phyloP scores from a whole-genome alignment of 2,888 invertebrate species.

The Drosophila silvestris region DNA sequence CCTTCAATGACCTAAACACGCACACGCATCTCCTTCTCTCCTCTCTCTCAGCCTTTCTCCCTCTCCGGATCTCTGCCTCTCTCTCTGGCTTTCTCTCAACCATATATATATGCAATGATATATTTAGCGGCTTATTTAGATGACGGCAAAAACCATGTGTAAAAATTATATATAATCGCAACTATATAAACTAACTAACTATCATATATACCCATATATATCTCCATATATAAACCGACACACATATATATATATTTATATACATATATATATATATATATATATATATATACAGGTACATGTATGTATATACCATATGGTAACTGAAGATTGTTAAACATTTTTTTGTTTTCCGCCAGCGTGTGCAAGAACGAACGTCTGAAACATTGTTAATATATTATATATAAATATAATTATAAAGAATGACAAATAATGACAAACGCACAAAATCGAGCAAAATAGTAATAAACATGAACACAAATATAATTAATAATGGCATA shows the following conservation, averaged over 20 bases:
- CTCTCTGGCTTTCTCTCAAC: conserved; percentile 1
- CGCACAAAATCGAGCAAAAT: conserved; percentile 39
- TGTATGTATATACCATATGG: not conserved
- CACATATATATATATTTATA: conserved; percentile 24
- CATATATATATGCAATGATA: conserved; percentile 22
- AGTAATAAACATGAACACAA: conserved; percentile 15
- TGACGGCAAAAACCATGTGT: conserved; percentile 34
- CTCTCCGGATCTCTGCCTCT: not conserved
- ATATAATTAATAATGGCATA: conserved; percentile 21
- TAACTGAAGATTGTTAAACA: conserved; percentile 43
- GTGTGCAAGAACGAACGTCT: conserved; percentile 29
- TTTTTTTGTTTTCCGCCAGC: conserved; percentile 19
- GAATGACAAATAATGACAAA: conserved; percentile 18
- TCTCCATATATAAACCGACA: not conserved
- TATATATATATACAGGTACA: not conserved
- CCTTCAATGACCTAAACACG: conserved; percentile 28
- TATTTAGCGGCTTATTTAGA: conserved; percentile 28
- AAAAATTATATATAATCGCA: conserved; percentile 32
- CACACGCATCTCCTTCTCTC: conserved; percentile 2
- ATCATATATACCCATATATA: conserved; percentile 25
- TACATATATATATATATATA: conserved; percentile 13
- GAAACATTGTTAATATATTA: conserved; percentile 47
- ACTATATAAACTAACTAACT: conserved; percentile 23
- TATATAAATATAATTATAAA: conserved; percentile 22
- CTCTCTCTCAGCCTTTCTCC: not conserved